A percentile compares a stretch with the other conserved stretches of the same genome.
phyloP scores from a whole-genome alignment of 2,888 invertebrate species.

The Chymomyza caudatula region DNA sequence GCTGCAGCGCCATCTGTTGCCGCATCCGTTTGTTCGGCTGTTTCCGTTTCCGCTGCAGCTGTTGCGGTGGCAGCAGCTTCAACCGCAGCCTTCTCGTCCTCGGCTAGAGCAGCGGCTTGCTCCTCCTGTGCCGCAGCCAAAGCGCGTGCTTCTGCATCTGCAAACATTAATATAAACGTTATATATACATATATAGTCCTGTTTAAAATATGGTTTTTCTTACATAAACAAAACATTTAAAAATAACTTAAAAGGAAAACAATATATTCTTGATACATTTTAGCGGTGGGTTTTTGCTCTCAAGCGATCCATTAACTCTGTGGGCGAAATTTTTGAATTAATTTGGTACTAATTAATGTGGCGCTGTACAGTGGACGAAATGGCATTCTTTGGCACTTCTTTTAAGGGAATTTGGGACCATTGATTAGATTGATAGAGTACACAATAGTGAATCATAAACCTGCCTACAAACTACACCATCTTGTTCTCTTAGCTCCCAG shows the following conservation, averaged over 20 bases:
- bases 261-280: too few species aligned
- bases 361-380: neutral
- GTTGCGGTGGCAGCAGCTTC: constrained; percentile 22
- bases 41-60: constrained; percentile 38
- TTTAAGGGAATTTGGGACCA: too few species aligned
- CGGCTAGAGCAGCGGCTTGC: constrained; percentile 38
- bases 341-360: neutral
- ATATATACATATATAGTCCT: too few species aligned
- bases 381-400: neutral
- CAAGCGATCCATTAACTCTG: neutral
- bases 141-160: constrained; percentile 73
- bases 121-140: constrained; percentile 56
- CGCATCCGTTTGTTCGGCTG: constrained; percentile 21
- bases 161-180: neutral
- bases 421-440: too few species aligned
- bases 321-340: neutral
- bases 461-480: too few species aligned
- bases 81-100: constrained; percentile 14
- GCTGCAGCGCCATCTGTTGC: constrained; percentile 32
- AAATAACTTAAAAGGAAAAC: neutral
- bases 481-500: too few species aligned
- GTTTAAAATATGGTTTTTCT: neutral
- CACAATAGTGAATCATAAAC: too few species aligned
- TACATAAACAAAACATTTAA: too few species aligned
- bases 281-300: neutral